phyloP scores from a whole-genome alignment of 2,888 invertebrate species.

The Asteroscopus sphinx region DNA sequence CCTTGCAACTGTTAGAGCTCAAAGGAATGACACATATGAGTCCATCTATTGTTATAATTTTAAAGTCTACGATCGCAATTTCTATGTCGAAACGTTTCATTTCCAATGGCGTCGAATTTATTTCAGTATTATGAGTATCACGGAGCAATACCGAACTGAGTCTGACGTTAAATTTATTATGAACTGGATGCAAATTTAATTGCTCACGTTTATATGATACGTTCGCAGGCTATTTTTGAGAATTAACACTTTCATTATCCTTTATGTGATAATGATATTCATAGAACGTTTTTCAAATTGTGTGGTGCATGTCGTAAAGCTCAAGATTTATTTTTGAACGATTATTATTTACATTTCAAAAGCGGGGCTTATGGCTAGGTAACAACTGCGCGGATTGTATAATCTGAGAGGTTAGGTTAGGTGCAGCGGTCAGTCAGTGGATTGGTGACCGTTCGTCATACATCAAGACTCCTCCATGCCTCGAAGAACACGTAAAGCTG shows the following conservation, averaged over 20 bases:
- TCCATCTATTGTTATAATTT: neutral
- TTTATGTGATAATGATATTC: conserved; percentile 2
- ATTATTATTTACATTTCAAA: too few relatives aligned
- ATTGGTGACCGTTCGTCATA: too few relatives aligned
- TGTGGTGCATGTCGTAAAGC: too few relatives aligned
- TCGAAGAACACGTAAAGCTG: too few relatives aligned
- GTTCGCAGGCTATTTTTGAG: conserved; percentile 21
- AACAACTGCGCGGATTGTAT: too few relatives aligned
- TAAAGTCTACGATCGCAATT: neutral
- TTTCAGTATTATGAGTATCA: conserved; percentile 21
- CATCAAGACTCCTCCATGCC: too few relatives aligned
- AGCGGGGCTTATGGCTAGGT: too few relatives aligned
- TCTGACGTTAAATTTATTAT: conserved; percentile 24
- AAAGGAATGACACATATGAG: neutral
- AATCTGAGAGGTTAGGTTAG: too few relatives aligned
- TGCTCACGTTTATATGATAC: conserved; percentile 11
- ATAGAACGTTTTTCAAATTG: conserved; percentile 9
- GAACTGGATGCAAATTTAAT: conserved; percentile 27
- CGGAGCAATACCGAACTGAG: conserved; percentile 14
- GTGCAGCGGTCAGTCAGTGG: too few relatives aligned
- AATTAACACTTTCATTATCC: conserved; percentile 22
- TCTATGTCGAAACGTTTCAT: conserved; percentile 11
- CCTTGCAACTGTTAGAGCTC: neutral
- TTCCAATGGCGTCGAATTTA: conserved; percentile 19
- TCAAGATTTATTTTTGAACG: too few relatives aligned